phyloP scores from a whole-genome alignment of 2,888 invertebrate species.

The Stenodema calcarata region DNA sequence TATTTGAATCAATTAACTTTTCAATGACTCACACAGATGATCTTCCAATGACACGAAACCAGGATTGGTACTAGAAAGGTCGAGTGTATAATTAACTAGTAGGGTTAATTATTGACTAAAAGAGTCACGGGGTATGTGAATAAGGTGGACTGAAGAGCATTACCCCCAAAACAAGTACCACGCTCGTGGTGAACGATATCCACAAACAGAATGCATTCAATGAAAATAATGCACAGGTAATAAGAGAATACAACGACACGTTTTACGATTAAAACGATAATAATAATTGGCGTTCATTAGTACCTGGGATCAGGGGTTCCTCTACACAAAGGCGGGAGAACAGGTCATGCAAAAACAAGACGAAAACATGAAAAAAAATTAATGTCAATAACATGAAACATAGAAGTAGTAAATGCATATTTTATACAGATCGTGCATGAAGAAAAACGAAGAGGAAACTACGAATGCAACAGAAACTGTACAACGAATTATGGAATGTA shows the following conservation, averaged over 20 bases:
- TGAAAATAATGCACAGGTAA: background rate
- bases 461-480: background rate
- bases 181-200: background rate
- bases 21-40: no score
- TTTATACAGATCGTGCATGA: background rate
- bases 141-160: no score
- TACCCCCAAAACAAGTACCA: background rate
- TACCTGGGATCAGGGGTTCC: constrained; percentile 48
- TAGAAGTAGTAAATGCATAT: background rate
- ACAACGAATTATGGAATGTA: no score
- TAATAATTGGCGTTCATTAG: constrained; percentile 24
- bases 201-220: background rate
- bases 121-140: no score
- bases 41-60: no score
- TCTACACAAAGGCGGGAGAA: constrained; percentile 41
- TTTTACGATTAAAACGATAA: background rate
- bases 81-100: no score
- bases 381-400: background rate
- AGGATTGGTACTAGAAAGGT: no score
- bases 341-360: constrained; percentile 52
- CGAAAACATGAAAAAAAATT: constrained; percentile 46
- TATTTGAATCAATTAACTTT: no score
- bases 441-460: background rate
- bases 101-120: no score
- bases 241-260: background rate